Base-by-base conservation (phyloP, 1,140 invertebrate genomes). In the Aphelinus atriplicis region DNA sequence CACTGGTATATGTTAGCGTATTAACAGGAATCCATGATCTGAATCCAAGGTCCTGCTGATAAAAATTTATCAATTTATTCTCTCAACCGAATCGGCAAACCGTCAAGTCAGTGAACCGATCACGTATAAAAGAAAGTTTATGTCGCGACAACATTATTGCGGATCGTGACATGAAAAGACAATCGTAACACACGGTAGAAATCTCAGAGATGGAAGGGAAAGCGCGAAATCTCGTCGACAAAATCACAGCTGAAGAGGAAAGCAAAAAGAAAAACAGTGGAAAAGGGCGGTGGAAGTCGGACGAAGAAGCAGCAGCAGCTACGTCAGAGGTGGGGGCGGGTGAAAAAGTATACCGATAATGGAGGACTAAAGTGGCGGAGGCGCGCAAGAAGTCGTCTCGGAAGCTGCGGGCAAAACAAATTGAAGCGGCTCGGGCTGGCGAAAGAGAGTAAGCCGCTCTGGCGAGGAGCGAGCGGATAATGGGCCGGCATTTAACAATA, bases 401-500 rank as follows among this genome's bases (percentile, higher is more conserved):
- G 61, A 65, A 51, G 62, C 68, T 67, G 62, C 51, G 75, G 58
- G 69, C 73, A 65, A 80, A 78, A 79, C 78, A 80, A 79, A 80
- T 79, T 79, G 75, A 78, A 77, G 46, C 77, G 77, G 69, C 60
- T 73, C 48, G 57, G 47, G 76, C 62, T 51, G 47, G 50, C 60
- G 62, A 47, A 26, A 65, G n/a, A 50, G 9, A 53, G 4, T 53
- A 9, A 10, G 47, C 26, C 56, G 3, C 63, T 1, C 66, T 73
- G 70, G 66, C 50, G 58, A 26, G 26, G 26, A 26, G 26, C n/a
- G 26, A 71, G 62, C 53, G 75, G 71, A 79, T 79, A 80, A 79
- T 80, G 75, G 69, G 63, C n/a, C n/a, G 70, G 75, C 78, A 73
- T 77, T 80, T 77, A 77, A 80, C 80, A 80, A 80, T 78, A 71